Base-by-base conservation (phyloP, 2,113 vertebrate species). In the Dryoscopus gambensis region DNA sequence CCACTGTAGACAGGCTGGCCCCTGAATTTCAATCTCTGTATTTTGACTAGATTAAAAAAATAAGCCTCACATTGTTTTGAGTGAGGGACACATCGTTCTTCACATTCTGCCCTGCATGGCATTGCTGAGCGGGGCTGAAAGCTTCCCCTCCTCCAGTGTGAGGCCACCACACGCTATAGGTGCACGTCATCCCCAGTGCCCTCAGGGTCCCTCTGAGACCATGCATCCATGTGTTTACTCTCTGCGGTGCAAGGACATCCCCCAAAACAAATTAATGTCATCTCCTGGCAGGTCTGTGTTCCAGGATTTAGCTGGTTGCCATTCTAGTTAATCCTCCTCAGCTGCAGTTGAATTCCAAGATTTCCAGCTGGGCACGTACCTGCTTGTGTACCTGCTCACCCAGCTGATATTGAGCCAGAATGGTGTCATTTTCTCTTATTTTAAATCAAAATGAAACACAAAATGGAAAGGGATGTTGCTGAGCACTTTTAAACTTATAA, bases 241-340 rank as follows among this genome's bases (percentile, higher is more conserved):
- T 20, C 6, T 35, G 23, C 25, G 69, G 35, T 50, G 57, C 46
- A 59, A 60, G 33, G 42, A 75, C 52, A 78, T 37, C 31, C 31
- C 50, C 79, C 15, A 15, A 25, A 76, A 70, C 42, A 84, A 85
- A 68, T 37, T 22, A 64, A n/a, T 42, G 79, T 31, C 40, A 42
- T 24, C 25, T 70, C 56, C 79, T 90, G 79, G 31, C 67, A 77
- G 52, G 17, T 83, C n/a, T 52, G 23, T 20, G n/a, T 31, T 53
- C 53, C 71, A 35, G 85, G 73, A 62, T 86, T 40, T 53, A 42
- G n/a, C 57, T 50, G 63, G 19, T 37, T 56, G 21, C 44, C 0
- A 0, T 64, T 62, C 23, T 2, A 20, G 40, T 64, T 13, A 31
- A 62, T 31, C n/a, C 15, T 30, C 27, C 31, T 69, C 0, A 4